Conservation (phyloP, 2,888 invertebrate genomes). For the Drosophila demipolita region DNA sequence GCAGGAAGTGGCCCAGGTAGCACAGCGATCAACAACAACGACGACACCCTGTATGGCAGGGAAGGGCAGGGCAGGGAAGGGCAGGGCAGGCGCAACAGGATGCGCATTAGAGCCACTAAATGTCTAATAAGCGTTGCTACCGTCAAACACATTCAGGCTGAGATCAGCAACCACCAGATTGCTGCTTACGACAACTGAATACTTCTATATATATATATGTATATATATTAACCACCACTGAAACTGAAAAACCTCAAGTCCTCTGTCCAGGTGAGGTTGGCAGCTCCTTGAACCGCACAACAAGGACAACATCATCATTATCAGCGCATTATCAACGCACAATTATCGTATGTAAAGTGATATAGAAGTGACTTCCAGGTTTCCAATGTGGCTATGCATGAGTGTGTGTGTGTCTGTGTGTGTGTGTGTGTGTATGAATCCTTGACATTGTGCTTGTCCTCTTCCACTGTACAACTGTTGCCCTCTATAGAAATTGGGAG, state of each 20-base stretch:
- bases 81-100: constrained; percentile 66
- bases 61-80: not conserved
- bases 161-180: constrained; percentile 29
- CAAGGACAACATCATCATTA: constrained; percentile 51
- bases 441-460: constrained; percentile 69
- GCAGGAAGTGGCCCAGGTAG: constrained; percentile 77
- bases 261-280: constrained; percentile 36
- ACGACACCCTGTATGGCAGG: constrained; percentile 40
- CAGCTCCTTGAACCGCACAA: constrained; percentile 23
- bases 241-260: constrained; percentile 37
- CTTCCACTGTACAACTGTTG: constrained; percentile 10
- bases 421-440: constrained; percentile 41
- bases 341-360: constrained; percentile 78
- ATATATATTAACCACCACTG: constrained; percentile 41
- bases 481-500: constrained; percentile 47
- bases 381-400: constrained; percentile 16
- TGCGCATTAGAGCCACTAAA: constrained; percentile 76
- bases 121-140: constrained; percentile 50
- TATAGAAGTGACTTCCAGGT: constrained; percentile 43
- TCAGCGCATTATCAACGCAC: constrained; percentile 71
- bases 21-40: constrained; percentile 5
- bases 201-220: not conserved
- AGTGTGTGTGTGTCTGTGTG: constrained; percentile 11
- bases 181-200: not conserved
- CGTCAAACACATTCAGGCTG: constrained; percentile 5